A percentile compares a stretch with the other conserved stretches of the same genome.
Evolutionary conservation across 2,888 invertebrate genomes (phyloP).

Genomic region (Pristionchus exspectatus): DNA sequence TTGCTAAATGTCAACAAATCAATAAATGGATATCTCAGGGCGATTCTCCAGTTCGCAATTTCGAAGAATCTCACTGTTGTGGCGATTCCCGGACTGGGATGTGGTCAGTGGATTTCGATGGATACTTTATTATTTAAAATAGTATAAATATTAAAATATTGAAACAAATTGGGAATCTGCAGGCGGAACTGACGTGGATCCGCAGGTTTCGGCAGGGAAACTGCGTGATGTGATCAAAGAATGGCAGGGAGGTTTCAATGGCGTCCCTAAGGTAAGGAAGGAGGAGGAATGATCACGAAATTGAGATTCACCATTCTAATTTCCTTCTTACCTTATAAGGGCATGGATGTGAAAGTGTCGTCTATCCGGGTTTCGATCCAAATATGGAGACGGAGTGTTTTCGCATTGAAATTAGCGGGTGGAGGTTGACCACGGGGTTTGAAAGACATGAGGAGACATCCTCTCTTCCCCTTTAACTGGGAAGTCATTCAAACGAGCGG

Average conservation of each 20-base stretch:
- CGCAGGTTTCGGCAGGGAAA: neutral
- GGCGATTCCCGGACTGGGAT: conserved; percentile 48
- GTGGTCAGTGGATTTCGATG: neutral
- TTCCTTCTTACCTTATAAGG: neutral
- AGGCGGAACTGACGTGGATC: conserved; percentile 18
- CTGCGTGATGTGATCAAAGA: conserved; percentile 42
- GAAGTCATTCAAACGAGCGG: neutral
- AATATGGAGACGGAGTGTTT: neutral
- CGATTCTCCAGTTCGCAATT: conserved; percentile 22
- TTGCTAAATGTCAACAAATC: neutral
- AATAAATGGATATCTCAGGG: neutral
- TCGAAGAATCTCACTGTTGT: neutral
- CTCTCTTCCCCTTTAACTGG: neutral
- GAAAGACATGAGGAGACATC: neutral
- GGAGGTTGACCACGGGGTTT: neutral
- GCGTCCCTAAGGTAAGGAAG: conserved; percentile 23
- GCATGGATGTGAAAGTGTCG: neutral
- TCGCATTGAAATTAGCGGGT: neutral
- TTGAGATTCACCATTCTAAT: too few species aligned
- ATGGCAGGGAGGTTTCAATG: conserved; percentile 46
- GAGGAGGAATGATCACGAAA: too few species aligned
- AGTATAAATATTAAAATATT: too few species aligned
- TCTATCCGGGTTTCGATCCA: neutral
- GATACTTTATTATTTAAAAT: neutral
- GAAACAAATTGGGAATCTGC: neutral